Conservation (phyloP, 37 sponge, comb jelly and placozoan species). For the Beroe forskalii region DNA sequence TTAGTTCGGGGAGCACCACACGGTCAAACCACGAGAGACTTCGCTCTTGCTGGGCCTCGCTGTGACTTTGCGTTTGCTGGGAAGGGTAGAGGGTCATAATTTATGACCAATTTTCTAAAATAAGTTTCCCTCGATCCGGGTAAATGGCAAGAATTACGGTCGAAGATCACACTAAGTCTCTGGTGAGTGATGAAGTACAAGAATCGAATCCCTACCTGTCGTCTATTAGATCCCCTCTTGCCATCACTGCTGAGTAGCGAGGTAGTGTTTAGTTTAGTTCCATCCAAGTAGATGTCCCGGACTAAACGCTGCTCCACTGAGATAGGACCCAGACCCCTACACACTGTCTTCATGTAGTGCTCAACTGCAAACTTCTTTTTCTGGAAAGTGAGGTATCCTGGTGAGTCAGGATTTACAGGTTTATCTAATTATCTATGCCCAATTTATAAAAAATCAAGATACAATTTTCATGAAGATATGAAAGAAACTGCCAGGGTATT, state of each 20-base stretch:
- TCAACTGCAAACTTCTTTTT: slow-evolving; percentile 49
- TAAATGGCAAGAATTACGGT: too few relatives aligned
- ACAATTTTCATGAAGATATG: too few relatives aligned
- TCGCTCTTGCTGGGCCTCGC: neutral
- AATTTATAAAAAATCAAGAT: too few relatives aligned
- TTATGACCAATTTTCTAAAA: neutral
- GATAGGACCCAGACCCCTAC: slow-evolving; percentile 24
- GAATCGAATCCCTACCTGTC: slow-evolving; percentile 33
- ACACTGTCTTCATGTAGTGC: slow-evolving; percentile 56
- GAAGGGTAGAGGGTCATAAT: neutral
- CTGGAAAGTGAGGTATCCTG: slow-evolving; percentile 7
- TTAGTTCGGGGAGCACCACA: slow-evolving; percentile 1
- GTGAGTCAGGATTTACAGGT: too few relatives aligned
- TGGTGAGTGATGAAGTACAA: too few relatives aligned
- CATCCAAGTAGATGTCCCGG: slow-evolving; percentile 5
- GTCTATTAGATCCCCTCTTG: slow-evolving; percentile 39
- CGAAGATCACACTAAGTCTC: too few relatives aligned
- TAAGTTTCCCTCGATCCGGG: neutral
- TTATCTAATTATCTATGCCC: too few relatives aligned
- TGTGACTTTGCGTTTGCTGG: slow-evolving; percentile 57
- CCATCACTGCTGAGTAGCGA: slow-evolving; percentile 33
- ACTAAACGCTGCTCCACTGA: slow-evolving; percentile 4
- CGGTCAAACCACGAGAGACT: slow-evolving; percentile 15
- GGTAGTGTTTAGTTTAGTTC: slow-evolving; percentile 60
- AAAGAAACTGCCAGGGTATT: too few relatives aligned